These are phyloP conservation scores for Poeciliopsis paucimaculata DNA, from an alignment of 2,797 vertebrate species.

Conservation along the genomic window DNA sequence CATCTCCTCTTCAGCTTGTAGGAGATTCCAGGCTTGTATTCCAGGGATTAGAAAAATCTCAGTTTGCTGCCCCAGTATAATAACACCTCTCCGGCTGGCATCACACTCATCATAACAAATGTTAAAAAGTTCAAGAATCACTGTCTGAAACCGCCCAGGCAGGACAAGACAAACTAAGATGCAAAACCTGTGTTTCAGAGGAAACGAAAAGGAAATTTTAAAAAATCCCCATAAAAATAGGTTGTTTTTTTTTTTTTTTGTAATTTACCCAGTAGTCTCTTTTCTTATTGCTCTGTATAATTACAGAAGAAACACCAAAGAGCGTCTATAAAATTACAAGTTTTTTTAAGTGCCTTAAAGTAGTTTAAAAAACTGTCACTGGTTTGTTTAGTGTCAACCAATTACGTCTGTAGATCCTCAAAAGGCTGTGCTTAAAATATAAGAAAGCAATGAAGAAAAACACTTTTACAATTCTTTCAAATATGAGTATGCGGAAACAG, in stretches of 20 bases:
- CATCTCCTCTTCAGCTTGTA: neutral
- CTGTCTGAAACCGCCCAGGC: neutral
- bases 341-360: neutral
- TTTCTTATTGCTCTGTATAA: neutral
- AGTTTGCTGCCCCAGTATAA: neutral
- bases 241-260: neutral
- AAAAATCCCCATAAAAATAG: neutral
- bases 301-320: neutral
- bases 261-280: neutral
- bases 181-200: neutral
- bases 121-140: neutral
- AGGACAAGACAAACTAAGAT: neutral
- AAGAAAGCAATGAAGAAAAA: conserved; percentile 19
- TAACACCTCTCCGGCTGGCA: neutral
- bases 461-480: neutral
- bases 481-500: neutral
- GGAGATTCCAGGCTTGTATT: neutral
- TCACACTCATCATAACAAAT: conserved; percentile 5
- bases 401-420: neutral
- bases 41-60: neutral
- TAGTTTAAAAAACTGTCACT: neutral
- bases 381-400: neutral
- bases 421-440: neutral
- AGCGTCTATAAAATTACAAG: neutral
- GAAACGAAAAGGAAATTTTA: neutral